phyloP scores from a whole-genome alignment of 2,113 vertebrate species.

The Corythoichthys intestinalis region DNA sequence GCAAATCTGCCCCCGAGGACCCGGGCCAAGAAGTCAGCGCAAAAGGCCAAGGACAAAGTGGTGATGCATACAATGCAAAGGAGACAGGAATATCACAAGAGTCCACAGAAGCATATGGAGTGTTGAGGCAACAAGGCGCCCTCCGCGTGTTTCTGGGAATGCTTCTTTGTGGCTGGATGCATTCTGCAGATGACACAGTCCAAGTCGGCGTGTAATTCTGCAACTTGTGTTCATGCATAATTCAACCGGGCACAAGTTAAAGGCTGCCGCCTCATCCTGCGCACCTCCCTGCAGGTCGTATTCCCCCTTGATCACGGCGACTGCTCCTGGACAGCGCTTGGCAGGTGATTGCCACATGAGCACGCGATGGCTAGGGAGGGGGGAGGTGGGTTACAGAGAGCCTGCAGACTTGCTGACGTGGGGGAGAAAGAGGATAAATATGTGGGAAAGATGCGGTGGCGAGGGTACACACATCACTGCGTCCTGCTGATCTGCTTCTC shows the following conservation, averaged over 20 bases:
- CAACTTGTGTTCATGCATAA: constrained; percentile 51
- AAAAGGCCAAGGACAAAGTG: constrained; percentile 49
- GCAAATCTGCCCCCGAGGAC: constrained; percentile 53
- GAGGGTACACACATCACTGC: constrained; percentile 52
- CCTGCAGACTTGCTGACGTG: constrained; percentile 61
- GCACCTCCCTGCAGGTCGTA: constrained; percentile 9
- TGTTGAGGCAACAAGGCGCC: background rate
- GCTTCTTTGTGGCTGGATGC: constrained; percentile 45
- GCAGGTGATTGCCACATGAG: constrained; percentile 27
- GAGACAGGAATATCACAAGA: background rate
- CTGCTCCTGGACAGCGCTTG: constrained; percentile 3
- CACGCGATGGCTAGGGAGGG: background rate
- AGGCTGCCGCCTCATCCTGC: constrained; percentile 24
- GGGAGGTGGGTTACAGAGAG: constrained; percentile 4
- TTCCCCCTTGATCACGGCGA: constrained; percentile 14
- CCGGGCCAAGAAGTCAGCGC: constrained; percentile 35
- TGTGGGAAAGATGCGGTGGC: constrained; percentile 1
- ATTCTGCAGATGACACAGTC: constrained; percentile 53
- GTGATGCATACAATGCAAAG: constrained; percentile 2
- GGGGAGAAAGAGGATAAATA: constrained; percentile 44
- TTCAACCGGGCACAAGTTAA: constrained; percentile 47
- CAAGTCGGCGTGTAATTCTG: constrained; percentile 51
- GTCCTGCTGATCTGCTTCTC: constrained; percentile 55
- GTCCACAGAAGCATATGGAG: background rate
- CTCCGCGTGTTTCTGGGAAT: constrained; percentile 21